These are phyloP conservation scores for Calycopis cecrops DNA, from an alignment of 1,140 invertebrate species.

Conservation along the genomic window DNA sequence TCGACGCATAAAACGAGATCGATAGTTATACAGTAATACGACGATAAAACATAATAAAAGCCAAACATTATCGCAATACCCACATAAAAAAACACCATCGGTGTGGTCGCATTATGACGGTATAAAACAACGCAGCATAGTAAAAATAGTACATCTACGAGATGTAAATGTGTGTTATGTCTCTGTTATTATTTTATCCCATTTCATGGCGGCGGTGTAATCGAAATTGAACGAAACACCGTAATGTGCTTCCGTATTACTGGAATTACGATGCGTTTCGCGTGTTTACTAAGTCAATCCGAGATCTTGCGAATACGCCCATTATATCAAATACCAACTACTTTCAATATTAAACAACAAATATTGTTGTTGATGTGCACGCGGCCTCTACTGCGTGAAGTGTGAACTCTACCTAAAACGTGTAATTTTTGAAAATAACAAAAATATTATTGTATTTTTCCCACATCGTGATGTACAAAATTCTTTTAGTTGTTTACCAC, in stretches of 20 bases:
- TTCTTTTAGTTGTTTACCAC: too few species aligned
- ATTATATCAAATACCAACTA: too few species aligned
- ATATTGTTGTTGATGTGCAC: too few species aligned
- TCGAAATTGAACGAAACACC: conserved; percentile 43
- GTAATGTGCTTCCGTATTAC: conserved; percentile 52
- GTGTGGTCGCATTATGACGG: conserved; percentile 5
- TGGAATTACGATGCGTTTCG: conserved; percentile 38
- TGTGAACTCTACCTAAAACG: too few species aligned
- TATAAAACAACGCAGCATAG: conserved; percentile 7
- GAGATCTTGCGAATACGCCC: background rate
- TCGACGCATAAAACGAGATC: conserved; percentile 5
- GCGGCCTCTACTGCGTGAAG: too few species aligned
- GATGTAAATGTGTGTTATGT: conserved; percentile 29
- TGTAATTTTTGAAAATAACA: too few species aligned
- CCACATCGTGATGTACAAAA: too few species aligned
- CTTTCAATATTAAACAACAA: too few species aligned
- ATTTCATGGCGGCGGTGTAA: conserved; percentile 41
- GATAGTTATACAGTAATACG: conserved; percentile 9
- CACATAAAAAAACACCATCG: conserved; percentile 1
- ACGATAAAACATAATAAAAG: conserved; percentile 4
- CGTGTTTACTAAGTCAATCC: conserved; percentile 17
- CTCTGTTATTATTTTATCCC: conserved; percentile 46
- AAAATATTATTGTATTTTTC: too few species aligned
- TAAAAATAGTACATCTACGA: conserved; percentile 23
- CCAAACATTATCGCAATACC: conserved; percentile 5